Conservation (phyloP, 2,888 invertebrate genomes). For the Drosophila peninsularis region DNA sequence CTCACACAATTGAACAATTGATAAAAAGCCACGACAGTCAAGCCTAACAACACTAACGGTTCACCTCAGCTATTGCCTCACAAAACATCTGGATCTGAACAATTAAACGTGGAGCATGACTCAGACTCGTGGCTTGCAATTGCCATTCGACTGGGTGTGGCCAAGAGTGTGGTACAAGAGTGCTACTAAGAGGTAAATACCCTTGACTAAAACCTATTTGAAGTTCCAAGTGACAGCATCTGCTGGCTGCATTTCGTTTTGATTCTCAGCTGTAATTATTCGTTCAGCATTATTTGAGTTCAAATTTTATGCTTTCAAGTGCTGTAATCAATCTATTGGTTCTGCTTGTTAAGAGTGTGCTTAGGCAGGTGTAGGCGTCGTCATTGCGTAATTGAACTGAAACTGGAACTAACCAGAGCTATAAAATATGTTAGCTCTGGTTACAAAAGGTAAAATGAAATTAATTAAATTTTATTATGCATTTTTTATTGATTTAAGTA, state of each 20-base stretch:
- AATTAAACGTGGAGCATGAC: constrained; percentile 34
- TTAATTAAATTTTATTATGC: too few relatives aligned
- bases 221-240: not conserved
- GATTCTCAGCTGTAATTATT: not conserved
- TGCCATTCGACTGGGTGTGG: constrained; percentile 23
- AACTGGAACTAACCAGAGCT: not conserved
- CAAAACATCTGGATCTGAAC: constrained; percentile 19
- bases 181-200: not conserved
- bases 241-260: constrained; percentile 6
- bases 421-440: not conserved
- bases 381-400: not conserved
- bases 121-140: constrained; percentile 25
- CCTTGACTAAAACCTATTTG: not conserved
- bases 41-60: constrained; percentile 43
- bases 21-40: constrained; percentile 40
- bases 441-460: too few relatives aligned
- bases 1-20: constrained; percentile 70
- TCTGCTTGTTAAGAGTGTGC: constrained; percentile 5
- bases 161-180: not conserved
- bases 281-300: not conserved
- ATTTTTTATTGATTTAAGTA: too few relatives aligned
- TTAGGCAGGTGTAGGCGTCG: constrained; percentile 3
- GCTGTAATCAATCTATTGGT: constrained; percentile 38
- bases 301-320: constrained; percentile 7
- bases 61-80: constrained; percentile 28